Evolutionary conservation across 2,888 invertebrate species (phyloP).

Genomic region (Mesorhabditis spiculigera): DNA sequence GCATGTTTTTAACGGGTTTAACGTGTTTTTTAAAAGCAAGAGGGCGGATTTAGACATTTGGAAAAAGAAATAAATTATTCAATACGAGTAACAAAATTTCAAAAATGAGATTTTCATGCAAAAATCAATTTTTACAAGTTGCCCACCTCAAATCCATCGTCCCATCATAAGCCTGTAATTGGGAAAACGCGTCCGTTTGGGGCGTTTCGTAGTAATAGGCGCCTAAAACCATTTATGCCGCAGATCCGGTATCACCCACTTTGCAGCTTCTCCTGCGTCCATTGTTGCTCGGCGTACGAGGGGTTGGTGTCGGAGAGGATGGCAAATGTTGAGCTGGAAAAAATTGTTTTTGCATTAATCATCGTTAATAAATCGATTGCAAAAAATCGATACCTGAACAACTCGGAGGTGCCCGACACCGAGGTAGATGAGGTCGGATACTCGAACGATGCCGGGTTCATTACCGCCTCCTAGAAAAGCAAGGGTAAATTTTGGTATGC

Average conservation of each 20-base stretch:
- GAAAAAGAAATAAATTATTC: no score
- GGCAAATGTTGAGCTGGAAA: slow-evolving; percentile 37
- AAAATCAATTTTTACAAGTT: no score
- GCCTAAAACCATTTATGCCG: neutral
- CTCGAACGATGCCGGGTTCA: slow-evolving; percentile 5
- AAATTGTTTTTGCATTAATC: neutral
- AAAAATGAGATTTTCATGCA: no score
- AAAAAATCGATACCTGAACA: slow-evolving; percentile 18
- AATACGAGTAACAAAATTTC: no score
- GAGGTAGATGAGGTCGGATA: slow-evolving; percentile 18
- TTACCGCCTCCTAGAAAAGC: neutral
- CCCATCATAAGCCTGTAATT: slow-evolving; percentile 3
- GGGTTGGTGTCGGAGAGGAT: slow-evolving; percentile 31
- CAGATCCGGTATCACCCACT: neutral
- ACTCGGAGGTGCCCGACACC: slow-evolving; percentile 34
- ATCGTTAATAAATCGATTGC: neutral
- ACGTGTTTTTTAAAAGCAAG: no score
- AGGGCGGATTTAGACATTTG: no score
- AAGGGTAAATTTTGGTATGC: neutral
- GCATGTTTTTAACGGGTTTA: no score
- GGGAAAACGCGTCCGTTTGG: neutral
- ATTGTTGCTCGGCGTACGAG: slow-evolving; percentile 8
- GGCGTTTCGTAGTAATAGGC: slow-evolving; percentile 13
- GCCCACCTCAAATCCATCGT: neutral
- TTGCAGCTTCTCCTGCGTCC: neutral